Evolutionary conservation across 2,797 vertebrate genomes (phyloP), one percentile per base, ranked within the genome.

Genomic region (Smutsia temminckii): DNA sequence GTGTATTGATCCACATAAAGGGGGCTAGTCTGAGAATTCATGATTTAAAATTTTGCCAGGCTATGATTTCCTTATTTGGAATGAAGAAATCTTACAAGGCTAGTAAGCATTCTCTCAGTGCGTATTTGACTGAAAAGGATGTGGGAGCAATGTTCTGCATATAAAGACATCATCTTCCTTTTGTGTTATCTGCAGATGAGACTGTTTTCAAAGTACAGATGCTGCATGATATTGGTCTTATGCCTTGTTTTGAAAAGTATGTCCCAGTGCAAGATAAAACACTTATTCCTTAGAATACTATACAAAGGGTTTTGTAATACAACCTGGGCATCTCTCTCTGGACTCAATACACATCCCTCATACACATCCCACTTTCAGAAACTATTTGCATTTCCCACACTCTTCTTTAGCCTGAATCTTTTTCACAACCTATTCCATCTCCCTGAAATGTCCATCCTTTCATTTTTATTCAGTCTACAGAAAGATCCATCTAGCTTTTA

Each of bases 51-150:
- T 78, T 78, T 85, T 89, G 61, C 51, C 51, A 91, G 55, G 16
- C n/a, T 91, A 42, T 94, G 37, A 83, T 93, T 96, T 91, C 84
- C 69, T 86, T 93, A 83, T 85, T 91, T 86, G 75, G 27, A 59
- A 83, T 83, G 49, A 12, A 1, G 8, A 93, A 77, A 64, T 81
- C 46, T 91, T 81, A 64, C 25, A 90, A 87, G 34, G 21, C 7
- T 85, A 16, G n/a, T 84, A 63, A 86, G 57, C 95, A 83, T 63
- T 83, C 57, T 93, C 89, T 86, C 37, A 57, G 78, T 64, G 46
- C 64, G 66, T 87, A 87, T 93, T 91, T 71, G 37, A 91, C 66
- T 29, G 40, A 46, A 93, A 81, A 69, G 53, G 21, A 90, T 61
- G 61, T 92, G 34, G 51, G 23, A 64, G 27, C n/a, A 0, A 23